Evolutionary conservation across 1,140 invertebrate genomes (phyloP).

Genomic region (Carposina sasakii): DNA sequence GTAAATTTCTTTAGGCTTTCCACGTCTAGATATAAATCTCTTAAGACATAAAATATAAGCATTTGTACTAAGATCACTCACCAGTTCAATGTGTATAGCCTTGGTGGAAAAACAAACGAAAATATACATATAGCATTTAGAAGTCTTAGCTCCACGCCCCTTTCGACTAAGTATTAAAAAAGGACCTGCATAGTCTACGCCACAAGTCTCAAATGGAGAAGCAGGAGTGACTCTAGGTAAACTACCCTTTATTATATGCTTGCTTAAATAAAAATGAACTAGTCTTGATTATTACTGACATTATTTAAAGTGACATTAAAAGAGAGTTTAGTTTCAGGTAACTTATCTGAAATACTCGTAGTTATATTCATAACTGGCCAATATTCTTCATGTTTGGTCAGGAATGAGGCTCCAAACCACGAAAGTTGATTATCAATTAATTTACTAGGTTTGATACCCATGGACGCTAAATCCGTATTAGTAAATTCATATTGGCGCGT

Average conservation of each 20-base stretch:
- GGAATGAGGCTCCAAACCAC: no score
- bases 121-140: slow-evolving; percentile 33
- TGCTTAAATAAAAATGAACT: slow-evolving; percentile 17
- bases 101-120: slow-evolving; percentile 35
- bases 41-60: slow-evolving; percentile 11
- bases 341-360: no score
- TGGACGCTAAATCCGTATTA: slow-evolving; percentile 13
- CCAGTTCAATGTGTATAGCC: slow-evolving; percentile 28
- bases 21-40: slow-evolving; percentile 11
- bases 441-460: background rate
- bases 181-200: slow-evolving; percentile 33
- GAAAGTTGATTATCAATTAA: no score
- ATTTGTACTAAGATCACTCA: slow-evolving; percentile 10
- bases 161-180: slow-evolving; percentile 24
- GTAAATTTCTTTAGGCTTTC: slow-evolving; percentile 1
- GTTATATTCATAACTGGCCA: no score
- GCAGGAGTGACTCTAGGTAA: background rate
- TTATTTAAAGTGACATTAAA: no score
- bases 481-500: slow-evolving; percentile 4
- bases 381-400: no score
- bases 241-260: no score
- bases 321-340: no score
- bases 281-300: slow-evolving; percentile 11
- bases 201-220: slow-evolving; percentile 19
- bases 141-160: slow-evolving; percentile 21